These are phyloP conservation scores for Hemibagrus guttatus DNA, from an alignment of 2,797 vertebrate species.

Conservation along the genomic window DNA sequence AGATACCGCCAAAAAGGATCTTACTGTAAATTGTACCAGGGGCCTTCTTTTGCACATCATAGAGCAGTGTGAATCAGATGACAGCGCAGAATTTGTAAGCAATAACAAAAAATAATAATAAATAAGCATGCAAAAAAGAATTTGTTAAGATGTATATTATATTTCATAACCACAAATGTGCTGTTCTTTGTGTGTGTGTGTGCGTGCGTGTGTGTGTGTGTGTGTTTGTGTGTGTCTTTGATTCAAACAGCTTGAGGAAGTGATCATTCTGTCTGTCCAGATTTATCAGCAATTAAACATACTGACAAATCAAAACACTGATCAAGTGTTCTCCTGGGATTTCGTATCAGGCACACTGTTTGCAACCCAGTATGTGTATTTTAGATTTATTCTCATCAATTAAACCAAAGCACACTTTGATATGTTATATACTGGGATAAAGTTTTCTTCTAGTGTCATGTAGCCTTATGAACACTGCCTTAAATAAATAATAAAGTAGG, in stretches of 20 bases:
- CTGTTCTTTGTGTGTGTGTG: not conserved
- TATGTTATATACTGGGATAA: not conserved
- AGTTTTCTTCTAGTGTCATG: not conserved
- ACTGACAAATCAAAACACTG: not conserved
- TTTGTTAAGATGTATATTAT: not conserved
- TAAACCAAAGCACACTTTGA: not conserved
- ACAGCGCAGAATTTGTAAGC: slow-evolving; percentile 27
- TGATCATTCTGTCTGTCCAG: slow-evolving; percentile 59
- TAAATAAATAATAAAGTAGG: not conserved
- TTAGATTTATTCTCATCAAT: not conserved
- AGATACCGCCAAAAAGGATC: accelerated
- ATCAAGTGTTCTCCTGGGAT: not conserved
- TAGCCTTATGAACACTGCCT: no score
- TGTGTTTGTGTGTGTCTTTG: slow-evolving; percentile 3
- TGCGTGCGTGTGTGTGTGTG: not conserved
- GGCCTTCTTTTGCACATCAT: slow-evolving; percentile 61
- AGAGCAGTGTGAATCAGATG: slow-evolving; percentile 58
- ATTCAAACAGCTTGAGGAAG: slow-evolving; percentile 47
- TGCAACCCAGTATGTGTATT: slow-evolving; percentile 61
- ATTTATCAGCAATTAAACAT: slow-evolving; percentile 54
- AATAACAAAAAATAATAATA: not conserved
- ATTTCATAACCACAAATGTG: not conserved
- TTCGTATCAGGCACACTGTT: slow-evolving; percentile 64
- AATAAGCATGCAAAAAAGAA: no score
- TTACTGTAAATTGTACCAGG: slow-evolving; percentile 55